Base-by-base conservation (phyloP, 2,113 vertebrate species). In the Actinemys pallida region DNA sequence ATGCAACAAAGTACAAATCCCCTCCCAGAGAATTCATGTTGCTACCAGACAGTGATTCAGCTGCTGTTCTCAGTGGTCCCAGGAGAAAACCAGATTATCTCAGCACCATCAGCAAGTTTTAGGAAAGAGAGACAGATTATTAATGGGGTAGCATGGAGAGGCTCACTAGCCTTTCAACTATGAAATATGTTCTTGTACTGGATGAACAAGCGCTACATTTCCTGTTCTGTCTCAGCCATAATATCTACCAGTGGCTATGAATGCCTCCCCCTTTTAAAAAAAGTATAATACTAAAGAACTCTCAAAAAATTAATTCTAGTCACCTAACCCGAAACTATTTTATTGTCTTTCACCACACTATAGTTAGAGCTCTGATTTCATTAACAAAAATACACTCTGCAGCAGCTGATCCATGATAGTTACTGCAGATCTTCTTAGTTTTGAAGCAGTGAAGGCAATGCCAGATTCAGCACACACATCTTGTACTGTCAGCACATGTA, bases 321-420 rank as follows among this genome's bases (percentile, higher is more conserved):
- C 75, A 88, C 52, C 45, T 90, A 56, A 93, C 90, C 82, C 65
- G 95, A 96, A 97, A 97, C 90, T 88, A 22, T 80, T 81, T 94
- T 47, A 79, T 49, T 29, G 81, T 94, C 42, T 92, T 97, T 94
- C 95, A 92, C 69, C n/a, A 39, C 20, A 39, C 56, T 90, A 50
- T 69, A 87, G 54, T 50, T 93, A 90, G 27, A 92, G 13, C 69
- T 94, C 83, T 76, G 87, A 54, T 93, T 88, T 52, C 24, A 81
- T 90, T 86, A 90, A 56, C 17, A 93, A 52, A 87, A 90, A 96
- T 90, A 1, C 0, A 47, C 59, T 84, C 84, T 76, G 79, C 87
- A 95, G 88, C 86, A 95, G 93, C 24, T 62, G 93, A 90, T 53
- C 89, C 90, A 49, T 91, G 92, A 90, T 96, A 94, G 78, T 93